These are phyloP conservation scores for Stenurella melanura DNA, from an alignment of 2,888 invertebrate species.

Conservation along the genomic window DNA sequence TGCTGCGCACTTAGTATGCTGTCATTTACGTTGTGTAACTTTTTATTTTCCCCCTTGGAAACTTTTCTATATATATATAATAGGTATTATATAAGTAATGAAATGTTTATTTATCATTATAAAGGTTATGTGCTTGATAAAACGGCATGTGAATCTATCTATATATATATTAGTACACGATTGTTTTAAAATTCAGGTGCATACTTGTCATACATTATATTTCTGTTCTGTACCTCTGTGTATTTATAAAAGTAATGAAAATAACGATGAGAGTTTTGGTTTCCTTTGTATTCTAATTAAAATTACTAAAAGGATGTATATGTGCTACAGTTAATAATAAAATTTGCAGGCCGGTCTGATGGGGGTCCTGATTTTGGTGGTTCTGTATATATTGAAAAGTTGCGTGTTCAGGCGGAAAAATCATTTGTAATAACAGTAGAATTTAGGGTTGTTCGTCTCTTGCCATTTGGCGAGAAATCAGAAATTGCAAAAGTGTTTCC, in stretches of 20 bases:
- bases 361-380: no score
- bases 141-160: slow-evolving; percentile 30
- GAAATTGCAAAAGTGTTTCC: no score
- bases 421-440: no score
- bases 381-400: no score
- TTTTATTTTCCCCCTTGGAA: slow-evolving; percentile 36
- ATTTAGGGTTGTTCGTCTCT: no score
- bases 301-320: slow-evolving; percentile 40
- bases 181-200: slow-evolving; percentile 48
- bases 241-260: slow-evolving; percentile 50
- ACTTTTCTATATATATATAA: slow-evolving; percentile 39
- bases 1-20: slow-evolving; percentile 54
- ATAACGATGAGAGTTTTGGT: slow-evolving; percentile 35
- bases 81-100: slow-evolving; percentile 49
- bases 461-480: no score
- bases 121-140: slow-evolving; percentile 28
- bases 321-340: slow-evolving; percentile 48
- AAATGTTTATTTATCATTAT: slow-evolving; percentile 41
- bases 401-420: no score
- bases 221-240: slow-evolving; percentile 39
- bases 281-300: slow-evolving; percentile 41
- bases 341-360: slow-evolving; percentile 10
- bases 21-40: slow-evolving; percentile 37
- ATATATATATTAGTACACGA: slow-evolving; percentile 36
- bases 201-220: slow-evolving; percentile 51